phyloP scores from a whole-genome alignment of 2,113 vertebrate genomes.

The Cephalopholis sonnerati region DNA sequence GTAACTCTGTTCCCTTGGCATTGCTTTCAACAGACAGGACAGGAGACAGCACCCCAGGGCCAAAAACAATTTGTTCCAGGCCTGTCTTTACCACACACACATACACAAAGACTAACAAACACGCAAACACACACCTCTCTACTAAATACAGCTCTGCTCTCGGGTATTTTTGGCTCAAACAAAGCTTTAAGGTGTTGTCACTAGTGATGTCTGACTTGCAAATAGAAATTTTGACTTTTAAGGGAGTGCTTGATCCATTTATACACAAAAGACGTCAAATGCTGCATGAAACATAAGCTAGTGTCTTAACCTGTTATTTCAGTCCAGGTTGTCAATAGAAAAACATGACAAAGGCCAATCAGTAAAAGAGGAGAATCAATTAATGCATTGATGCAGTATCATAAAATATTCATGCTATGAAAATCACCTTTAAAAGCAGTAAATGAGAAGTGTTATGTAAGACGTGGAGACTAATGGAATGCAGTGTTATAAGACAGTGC shows the following conservation, averaged over 20 bases:
- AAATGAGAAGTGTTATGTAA: conserved; percentile 34
- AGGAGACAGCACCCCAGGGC: conserved; percentile 68
- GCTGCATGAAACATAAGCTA: background rate
- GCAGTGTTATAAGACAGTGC: conserved; percentile 45
- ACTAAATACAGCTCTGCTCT: conserved; percentile 38
- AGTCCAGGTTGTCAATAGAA: background rate
- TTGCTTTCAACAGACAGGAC: conserved; percentile 64
- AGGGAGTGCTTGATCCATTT: background rate
- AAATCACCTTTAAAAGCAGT: conserved; percentile 45
- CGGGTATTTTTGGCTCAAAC: conserved; percentile 52
- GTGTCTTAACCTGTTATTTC: conserved; percentile 17
- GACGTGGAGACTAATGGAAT: conserved; percentile 48
- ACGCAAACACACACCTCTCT: conserved; percentile 41
- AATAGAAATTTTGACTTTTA: conserved; percentile 14
- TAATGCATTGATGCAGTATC: conserved; percentile 6
- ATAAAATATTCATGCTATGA: conserved; percentile 29
- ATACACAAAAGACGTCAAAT: background rate
- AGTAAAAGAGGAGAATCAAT: conserved; percentile 21
- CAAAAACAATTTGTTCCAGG: conserved; percentile 64
- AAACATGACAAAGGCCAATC: conserved; percentile 4
- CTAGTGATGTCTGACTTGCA: conserved; percentile 2
- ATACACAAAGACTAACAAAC: background rate
- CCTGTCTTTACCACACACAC: conserved; percentile 31
- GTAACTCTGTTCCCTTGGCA: conserved; percentile 29
- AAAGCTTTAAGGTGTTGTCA: conserved; percentile 22